phyloP scores from a whole-genome alignment of 2,797 vertebrate genomes.

The Dipus sagitta region DNA sequence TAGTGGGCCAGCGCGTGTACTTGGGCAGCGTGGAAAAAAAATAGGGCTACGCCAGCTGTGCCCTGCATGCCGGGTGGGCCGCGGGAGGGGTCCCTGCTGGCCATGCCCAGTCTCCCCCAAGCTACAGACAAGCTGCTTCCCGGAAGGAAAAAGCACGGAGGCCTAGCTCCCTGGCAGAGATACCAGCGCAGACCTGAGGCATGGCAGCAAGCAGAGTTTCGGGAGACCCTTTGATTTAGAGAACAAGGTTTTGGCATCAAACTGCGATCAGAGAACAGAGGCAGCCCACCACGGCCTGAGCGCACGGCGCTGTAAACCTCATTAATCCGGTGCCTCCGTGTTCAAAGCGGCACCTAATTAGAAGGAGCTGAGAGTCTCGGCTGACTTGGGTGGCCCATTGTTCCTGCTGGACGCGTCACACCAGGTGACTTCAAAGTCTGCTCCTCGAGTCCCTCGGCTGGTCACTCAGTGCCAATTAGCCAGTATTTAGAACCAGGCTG shows the following conservation, averaged over 20 bases:
- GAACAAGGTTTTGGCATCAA: slow-evolving; percentile 77
- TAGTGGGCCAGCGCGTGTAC: background rate
- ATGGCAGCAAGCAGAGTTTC: slow-evolving; percentile 22
- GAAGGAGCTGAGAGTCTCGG: slow-evolving; percentile 34
- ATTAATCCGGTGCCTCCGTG: slow-evolving; percentile 70
- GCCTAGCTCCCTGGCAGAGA: slow-evolving; percentile 53
- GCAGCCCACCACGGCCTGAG: background rate
- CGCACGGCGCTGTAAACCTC: slow-evolving; percentile 59
- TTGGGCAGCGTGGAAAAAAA: background rate
- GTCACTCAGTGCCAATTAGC: slow-evolving; percentile 34
- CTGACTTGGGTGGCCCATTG: slow-evolving; percentile 57
- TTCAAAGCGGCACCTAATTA: slow-evolving; percentile 76
- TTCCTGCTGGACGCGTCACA: slow-evolving; percentile 54
- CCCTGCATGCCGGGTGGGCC: background rate
- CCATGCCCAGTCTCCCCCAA: background rate
- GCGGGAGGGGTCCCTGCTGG: background rate
- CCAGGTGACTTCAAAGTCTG: slow-evolving; percentile 66
- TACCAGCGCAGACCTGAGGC: background rate
- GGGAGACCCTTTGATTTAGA: slow-evolving; percentile 76
- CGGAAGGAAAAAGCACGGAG: background rate
- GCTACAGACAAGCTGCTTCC: background rate
- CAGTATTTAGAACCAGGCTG: background rate
- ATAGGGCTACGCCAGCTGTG: background rate
- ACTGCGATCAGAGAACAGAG: slow-evolving; percentile 66
- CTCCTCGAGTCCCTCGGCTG: background rate